phyloP scores from a whole-genome alignment of 35 echinoderm and acorn worm genomes.

The Hemicentrotus pulcherrimus region DNA sequence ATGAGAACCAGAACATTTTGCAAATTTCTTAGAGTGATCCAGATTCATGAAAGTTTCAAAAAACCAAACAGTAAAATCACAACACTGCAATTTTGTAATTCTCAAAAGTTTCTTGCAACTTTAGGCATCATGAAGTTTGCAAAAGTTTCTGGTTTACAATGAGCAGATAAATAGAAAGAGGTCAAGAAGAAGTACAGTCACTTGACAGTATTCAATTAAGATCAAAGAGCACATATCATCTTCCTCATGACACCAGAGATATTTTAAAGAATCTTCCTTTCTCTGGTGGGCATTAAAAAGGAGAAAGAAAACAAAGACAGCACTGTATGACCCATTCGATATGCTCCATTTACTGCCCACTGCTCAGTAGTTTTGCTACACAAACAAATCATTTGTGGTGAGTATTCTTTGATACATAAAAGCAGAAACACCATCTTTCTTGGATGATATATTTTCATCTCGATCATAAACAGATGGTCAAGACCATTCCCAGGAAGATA shows the following conservation, averaged over 20 bases:
- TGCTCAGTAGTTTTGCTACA: background rate
- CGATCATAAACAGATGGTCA: conserved; percentile 18
- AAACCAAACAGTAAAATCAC: too few species aligned
- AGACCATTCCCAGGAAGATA: background rate
- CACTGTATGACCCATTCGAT: background rate
- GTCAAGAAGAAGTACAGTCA: background rate
- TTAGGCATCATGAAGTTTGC: too few species aligned
- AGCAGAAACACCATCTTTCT: background rate
- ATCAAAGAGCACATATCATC: background rate
- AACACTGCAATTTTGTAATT: too few species aligned
- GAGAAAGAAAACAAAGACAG: background rate
- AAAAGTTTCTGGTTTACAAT: too few species aligned
- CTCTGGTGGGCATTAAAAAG: background rate
- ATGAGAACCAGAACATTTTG: too few species aligned
- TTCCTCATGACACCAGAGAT: background rate
- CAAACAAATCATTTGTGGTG: background rate
- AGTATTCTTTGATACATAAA: background rate
- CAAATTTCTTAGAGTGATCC: too few species aligned
- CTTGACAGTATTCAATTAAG: background rate
- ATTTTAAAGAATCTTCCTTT: background rate
- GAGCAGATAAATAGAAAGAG: too few species aligned
- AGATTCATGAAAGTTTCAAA: too few species aligned
- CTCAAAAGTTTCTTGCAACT: too few species aligned
- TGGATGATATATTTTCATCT: background rate
- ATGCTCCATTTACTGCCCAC: conserved; percentile 1